Base-by-base conservation (phyloP, 2,888 invertebrate species). In the Harpagoxenus sublaevis region DNA sequence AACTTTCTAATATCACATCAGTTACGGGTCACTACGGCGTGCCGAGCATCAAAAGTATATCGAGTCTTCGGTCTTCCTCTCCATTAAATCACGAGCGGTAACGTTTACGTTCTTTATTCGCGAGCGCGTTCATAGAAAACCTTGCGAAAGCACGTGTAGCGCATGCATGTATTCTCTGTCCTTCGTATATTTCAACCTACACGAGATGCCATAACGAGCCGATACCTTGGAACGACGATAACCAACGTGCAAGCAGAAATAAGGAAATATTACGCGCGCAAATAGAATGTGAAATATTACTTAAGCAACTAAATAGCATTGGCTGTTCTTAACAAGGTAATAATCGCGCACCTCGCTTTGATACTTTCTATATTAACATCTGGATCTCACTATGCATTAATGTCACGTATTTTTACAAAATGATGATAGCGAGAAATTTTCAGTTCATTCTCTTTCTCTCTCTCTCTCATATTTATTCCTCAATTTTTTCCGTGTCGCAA, bases 391-490 rank as follows among this genome's bases (percentile, higher is more conserved):
- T n/a, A 8, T n/a, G 15, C 18, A 35, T 62, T 18, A 28, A 60
- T 3, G 8, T 77, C 23, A 35, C n/a, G 31, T 70, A 42, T n/a
- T 75, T 66, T 39, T 39, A 42, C 57, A n/a, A 57, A 48, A 23
- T 45, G 4, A n/a, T 12, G 45, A n/a, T 55, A 55, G 31, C n/a
- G 18, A 65, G 3, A 15, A 23, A 45, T 1, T 68, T 68, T 39
- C 12, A 6, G 3, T 35, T 39, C 6, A 35, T 28, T 53, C 75
- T 57, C 70, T 62, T 35, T 77, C 62, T 31, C 68, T 82, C 73
- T 71, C 66, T 71, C 62, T 84, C 81, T 78, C 78, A 86, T 68
- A 5, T n/a, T 53, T n/a, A 53, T 79, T 60, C 62, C 62, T 87
- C 71, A 79, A 78, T 86, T 85, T 65, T 84, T 77, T 28, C 57